Conservation (phyloP, 2,113 vertebrate genomes). For the Stomatorhinus ivindoensis region DNA sequence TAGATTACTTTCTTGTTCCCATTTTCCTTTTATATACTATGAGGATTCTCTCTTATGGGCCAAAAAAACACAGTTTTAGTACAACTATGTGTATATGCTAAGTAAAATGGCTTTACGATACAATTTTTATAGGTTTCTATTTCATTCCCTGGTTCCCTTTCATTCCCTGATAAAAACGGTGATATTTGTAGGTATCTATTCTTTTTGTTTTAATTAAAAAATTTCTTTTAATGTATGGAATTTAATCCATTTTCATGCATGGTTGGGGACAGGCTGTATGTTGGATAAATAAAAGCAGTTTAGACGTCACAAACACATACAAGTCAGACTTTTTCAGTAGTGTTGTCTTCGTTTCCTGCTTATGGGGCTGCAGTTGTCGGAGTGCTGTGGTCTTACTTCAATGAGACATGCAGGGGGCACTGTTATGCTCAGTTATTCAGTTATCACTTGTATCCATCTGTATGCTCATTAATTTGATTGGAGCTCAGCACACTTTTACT, state of each 20-base stretch:
- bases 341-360: neutral
- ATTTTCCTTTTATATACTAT: too few relatives aligned
- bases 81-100: too few relatives aligned
- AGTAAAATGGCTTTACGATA: too few relatives aligned
- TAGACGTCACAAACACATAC: neutral
- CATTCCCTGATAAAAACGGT: too few relatives aligned
- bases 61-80: too few relatives aligned
- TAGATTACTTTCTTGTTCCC: too few relatives aligned
- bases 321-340: neutral
- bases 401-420: neutral
- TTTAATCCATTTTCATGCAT: neutral
- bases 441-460: neutral
- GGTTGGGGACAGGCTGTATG: neutral
- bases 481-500: neutral
- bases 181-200: too few relatives aligned
- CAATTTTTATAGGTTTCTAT: too few relatives aligned
- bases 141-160: too few relatives aligned
- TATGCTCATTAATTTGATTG: neutral
- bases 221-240: too few relatives aligned
- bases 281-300: neutral
- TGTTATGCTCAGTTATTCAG: neutral
- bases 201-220: too few relatives aligned
- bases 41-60: too few relatives aligned
- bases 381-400: neutral
- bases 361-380: neutral